Evolutionary conservation across 2,797 vertebrate species (phyloP).

Genomic region (Lophius americanus): DNA sequence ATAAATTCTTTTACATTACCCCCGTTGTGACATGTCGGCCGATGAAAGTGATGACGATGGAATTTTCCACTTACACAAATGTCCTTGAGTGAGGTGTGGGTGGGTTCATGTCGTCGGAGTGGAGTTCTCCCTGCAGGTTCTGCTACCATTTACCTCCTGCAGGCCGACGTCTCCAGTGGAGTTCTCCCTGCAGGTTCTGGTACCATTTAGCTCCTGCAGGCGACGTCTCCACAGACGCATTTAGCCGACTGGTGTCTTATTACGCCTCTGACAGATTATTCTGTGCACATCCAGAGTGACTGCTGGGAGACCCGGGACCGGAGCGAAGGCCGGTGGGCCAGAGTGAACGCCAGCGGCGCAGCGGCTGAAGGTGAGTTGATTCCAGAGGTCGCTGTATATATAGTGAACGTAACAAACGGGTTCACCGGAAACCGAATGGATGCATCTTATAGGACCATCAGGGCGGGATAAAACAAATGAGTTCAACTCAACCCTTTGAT

Average conservation of each 20-base stretch:
- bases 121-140: slow-evolving; percentile 24
- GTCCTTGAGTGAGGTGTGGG: slow-evolving; percentile 59
- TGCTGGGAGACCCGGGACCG: slow-evolving; percentile 42
- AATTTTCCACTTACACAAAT: slow-evolving; percentile 50
- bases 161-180: slow-evolving; percentile 48
- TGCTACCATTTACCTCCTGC: slow-evolving; percentile 37
- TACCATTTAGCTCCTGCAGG: slow-evolving; percentile 46
- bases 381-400: slow-evolving; percentile 71
- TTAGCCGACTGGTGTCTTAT: slow-evolving; percentile 57
- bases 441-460: slow-evolving; percentile 30
- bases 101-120: slow-evolving; percentile 61
- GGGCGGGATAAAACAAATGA: slow-evolving; percentile 40
- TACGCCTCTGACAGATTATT: slow-evolving; percentile 70
- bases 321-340: slow-evolving; percentile 61
- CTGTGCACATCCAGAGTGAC: slow-evolving; percentile 50
- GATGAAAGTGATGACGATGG: slow-evolving; percentile 24
- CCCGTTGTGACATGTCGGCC: slow-evolving; percentile 5
- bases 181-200: slow-evolving; percentile 18
- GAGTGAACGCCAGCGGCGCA: slow-evolving; percentile 56
- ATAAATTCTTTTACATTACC: slow-evolving; percentile 24
- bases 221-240: slow-evolving; percentile 60
- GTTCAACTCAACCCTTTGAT: neutral
- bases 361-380: slow-evolving; percentile 64
- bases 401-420: slow-evolving; percentile 61
- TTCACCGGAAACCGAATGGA: slow-evolving; percentile 50